A percentile compares a stretch with the other conserved stretches of the same genome.
Evolutionary conservation across 2,888 invertebrate genomes (phyloP).

Genomic region (Leptarthrus brevirostris): DNA sequence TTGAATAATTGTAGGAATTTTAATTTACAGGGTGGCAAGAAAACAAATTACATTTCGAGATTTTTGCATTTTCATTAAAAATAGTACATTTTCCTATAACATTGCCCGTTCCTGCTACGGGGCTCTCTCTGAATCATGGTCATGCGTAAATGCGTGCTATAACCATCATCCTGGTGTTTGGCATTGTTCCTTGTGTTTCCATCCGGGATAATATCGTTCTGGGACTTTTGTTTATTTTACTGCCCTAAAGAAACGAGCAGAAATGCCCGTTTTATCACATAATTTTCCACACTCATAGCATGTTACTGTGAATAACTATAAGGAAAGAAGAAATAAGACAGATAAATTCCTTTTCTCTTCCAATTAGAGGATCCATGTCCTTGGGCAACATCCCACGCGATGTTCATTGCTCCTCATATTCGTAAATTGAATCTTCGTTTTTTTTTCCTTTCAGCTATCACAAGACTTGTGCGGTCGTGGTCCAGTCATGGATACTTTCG

Average conservation of each 20-base stretch:
- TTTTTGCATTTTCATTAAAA: background rate
- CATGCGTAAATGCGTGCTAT: slow-evolving; percentile 53
- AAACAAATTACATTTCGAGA: background rate
- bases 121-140: slow-evolving; percentile 29
- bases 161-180: slow-evolving; percentile 21
- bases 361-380: slow-evolving; percentile 55
- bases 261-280: too few relatives aligned
- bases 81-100: slow-evolving; percentile 12
- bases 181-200: slow-evolving; percentile 29
- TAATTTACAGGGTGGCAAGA: background rate
- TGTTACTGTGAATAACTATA: too few relatives aligned
- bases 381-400: slow-evolving; percentile 57
- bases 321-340: too few relatives aligned
- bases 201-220: slow-evolving; percentile 49
- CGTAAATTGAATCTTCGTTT: too few relatives aligned
- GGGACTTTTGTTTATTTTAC: slow-evolving; percentile 49
- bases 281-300: too few relatives aligned
- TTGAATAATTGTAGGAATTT: too few relatives aligned
- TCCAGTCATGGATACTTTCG: background rate
- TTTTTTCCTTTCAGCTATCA: background rate
- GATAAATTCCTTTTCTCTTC: slow-evolving; percentile 7
- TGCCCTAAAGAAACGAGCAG: too few relatives aligned
- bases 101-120: slow-evolving; percentile 2
- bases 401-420: slow-evolving; percentile 31
- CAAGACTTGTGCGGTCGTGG: background rate